These are phyloP conservation scores for Ptychadena robeensis DNA, from an alignment of 2,797 vertebrate species.

Conservation along the genomic window DNA sequence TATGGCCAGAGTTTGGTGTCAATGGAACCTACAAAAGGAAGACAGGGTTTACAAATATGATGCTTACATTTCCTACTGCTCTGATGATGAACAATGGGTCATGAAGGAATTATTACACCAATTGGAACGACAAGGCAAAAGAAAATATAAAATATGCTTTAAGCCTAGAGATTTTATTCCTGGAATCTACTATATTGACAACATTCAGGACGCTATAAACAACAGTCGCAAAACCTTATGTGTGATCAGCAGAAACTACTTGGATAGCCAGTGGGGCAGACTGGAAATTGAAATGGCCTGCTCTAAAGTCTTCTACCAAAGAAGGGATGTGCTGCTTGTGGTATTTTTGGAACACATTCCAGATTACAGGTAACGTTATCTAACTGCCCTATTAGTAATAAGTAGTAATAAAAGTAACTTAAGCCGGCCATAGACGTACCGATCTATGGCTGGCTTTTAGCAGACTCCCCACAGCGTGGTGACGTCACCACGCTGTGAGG, in stretches of 20 bases:
- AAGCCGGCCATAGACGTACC: no score
- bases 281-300: constrained; percentile 64
- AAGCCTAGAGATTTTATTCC: constrained; percentile 65
- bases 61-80: constrained; percentile 64
- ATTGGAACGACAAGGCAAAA: constrained; percentile 57
- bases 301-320: constrained; percentile 60
- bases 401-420: no score
- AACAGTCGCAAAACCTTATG: constrained; percentile 64
- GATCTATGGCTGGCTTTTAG: no score
- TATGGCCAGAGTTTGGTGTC: constrained; percentile 57
- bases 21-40: constrained; percentile 13
- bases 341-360: constrained; percentile 66
- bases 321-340: constrained; percentile 63
- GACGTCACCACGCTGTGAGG: no score
- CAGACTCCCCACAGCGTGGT: no score
- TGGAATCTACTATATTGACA: constrained; percentile 63
- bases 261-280: constrained; percentile 64
- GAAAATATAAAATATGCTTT: constrained; percentile 60
- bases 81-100: constrained; percentile 64
- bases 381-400: no score
- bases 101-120: constrained; percentile 48
- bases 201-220: constrained; percentile 62
- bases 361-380: constrained; percentile 57
- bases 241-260: constrained; percentile 59
- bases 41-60: constrained; percentile 58